Evolutionary conservation across 2,888 invertebrate genomes (phyloP).

Genomic region (Cancer borealis): DNA sequence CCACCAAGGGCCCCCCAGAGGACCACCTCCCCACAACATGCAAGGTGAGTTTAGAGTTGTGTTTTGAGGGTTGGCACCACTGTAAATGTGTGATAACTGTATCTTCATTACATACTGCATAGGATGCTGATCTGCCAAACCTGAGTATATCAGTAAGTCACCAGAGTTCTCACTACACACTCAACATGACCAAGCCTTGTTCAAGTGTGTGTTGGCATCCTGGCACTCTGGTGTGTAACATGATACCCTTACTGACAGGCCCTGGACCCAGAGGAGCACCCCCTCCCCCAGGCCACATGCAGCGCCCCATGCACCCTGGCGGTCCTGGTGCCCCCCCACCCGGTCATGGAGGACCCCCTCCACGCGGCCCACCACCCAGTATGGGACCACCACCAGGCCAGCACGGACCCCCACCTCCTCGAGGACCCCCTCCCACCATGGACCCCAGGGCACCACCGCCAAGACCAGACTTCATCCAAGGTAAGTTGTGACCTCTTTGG

Average conservation of each 20-base stretch:
- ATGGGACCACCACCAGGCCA: constrained; percentile 76
- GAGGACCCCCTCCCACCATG: constrained; percentile 75
- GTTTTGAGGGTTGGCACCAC: not conserved
- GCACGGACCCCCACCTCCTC: constrained; percentile 72
- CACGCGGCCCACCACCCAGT: constrained; percentile 83
- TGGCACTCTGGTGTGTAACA: not conserved
- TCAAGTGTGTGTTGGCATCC: not conserved
- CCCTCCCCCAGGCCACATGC: constrained; percentile 82
- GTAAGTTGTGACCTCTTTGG: constrained; percentile 41
- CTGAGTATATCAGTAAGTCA: not conserved
- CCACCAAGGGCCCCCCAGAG: constrained; percentile 72
- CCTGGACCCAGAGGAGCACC: constrained; percentile 76
- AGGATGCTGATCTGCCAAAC: not conserved
- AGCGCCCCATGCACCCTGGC: constrained; percentile 67
- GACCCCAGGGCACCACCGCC: constrained; percentile 73
- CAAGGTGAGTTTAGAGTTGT: constrained; percentile 56
- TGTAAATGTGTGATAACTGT: not conserved
- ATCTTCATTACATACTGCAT: not conserved
- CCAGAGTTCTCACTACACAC: not conserved
- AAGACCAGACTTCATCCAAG: constrained; percentile 73
- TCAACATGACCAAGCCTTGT: not conserved
- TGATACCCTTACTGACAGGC: constrained; percentile 47
- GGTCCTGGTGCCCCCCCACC: constrained; percentile 81
- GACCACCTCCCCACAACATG: constrained; percentile 82
- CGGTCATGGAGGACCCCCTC: constrained; percentile 79